Conservation (phyloP, 2,113 vertebrate species). For the Lampris incognitus region DNA sequence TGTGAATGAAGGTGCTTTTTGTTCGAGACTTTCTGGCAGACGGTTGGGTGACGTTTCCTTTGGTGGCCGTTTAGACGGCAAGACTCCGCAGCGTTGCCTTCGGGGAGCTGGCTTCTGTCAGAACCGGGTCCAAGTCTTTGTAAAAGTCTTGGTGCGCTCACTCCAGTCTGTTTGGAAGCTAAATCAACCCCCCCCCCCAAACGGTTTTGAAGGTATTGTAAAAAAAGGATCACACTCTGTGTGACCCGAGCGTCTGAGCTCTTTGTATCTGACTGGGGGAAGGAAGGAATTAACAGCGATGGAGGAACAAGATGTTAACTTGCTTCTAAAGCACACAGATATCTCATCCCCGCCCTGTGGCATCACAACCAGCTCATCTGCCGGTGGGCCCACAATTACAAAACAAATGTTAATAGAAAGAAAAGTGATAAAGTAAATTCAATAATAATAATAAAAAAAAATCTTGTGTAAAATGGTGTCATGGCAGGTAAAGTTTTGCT, state of each 20-base stretch:
- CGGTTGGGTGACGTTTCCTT: slow-evolving; percentile 31
- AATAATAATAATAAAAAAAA: too few species aligned
- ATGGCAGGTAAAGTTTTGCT: too few species aligned
- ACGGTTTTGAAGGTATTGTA: not conserved
- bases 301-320: not conserved
- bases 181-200: not conserved
- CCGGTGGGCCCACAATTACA: too few species aligned
- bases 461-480: too few species aligned
- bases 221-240: not conserved
- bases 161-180: not conserved
- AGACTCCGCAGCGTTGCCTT: not conserved
- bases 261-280: not conserved
- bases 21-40: not conserved
- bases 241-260: not conserved
- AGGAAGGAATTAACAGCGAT: not conserved
- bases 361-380: too few species aligned
- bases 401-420: too few species aligned
- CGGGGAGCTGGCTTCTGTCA: slow-evolving; percentile 8
- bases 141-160: not conserved
- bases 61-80: slow-evolving; percentile 20
- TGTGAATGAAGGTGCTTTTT: slow-evolving; percentile 35
- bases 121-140: slow-evolving; percentile 12
- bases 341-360: too few species aligned
- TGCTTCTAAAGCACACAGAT: too few species aligned
- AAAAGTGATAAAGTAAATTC: too few species aligned